Base-by-base conservation (phyloP, 2,888 invertebrate genomes). In the Camponotus fellah region DNA sequence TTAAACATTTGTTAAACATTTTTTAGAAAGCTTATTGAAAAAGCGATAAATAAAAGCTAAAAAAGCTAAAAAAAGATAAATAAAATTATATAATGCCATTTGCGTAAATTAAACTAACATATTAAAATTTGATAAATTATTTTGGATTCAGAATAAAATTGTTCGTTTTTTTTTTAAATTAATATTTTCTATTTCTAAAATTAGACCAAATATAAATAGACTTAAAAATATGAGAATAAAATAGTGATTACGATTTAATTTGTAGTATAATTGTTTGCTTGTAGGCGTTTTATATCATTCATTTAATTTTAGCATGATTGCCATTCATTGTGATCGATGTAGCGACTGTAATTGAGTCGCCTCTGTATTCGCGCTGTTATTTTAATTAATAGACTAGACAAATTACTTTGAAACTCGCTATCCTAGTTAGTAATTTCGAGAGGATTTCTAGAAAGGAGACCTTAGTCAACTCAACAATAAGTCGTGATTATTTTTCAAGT, bases 321-420 rank as follows among this genome's bases (percentile, higher is more conserved):
- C 17, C 71, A 43, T 56, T 69, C 10, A 17, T 68, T 37, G 40
- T 34, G n/a, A 77, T 77, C 32, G 32, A 69, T 56, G 0, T 68
- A n/a, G 37, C 26, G 40, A 32, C 32, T 43, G 37, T 71, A 77
- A 77, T 58, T n/a, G 43, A 58, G n/a, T 77, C 56, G 40, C n/a
- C 8, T 77, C 53, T 26, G 32, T 69, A 56, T 66, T 14, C 37
- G 53, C 14, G n/a, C 9, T 34, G 34, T 46, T 62, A 14, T 56
- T 69, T 77, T 77, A 68, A 68, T 56, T 77, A 68, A 68, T 56
- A 71, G 26, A 53, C 32, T 49, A n/a, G 32, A 10, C 21, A 49
- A 32, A 58, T 56, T 56, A 40, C 69, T 77, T 77, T 68, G 12
- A 21, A 58, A 58, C n/a, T 68, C 26, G 37, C 37, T 46, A 66